A percentile compares a stretch with the other conserved stretches of the same genome.
These are phyloP conservation scores for Apis laboriosa DNA, from an alignment of 1,140 invertebrate species.

Conservation along the genomic window DNA sequence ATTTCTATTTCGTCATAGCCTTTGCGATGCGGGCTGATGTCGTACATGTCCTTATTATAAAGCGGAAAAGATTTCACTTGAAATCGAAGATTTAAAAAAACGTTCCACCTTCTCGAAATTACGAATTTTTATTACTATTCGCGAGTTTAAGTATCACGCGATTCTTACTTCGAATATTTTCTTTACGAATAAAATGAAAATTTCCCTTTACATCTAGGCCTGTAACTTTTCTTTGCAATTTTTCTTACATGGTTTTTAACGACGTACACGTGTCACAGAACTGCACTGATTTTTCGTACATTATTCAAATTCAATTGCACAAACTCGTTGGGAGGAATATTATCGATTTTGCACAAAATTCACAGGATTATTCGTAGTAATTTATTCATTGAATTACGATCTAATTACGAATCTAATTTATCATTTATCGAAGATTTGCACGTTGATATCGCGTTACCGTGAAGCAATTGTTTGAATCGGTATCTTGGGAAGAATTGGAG, in stretches of 20 bases:
- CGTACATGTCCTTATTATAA: constrained; percentile 25
- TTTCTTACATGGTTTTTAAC: background rate
- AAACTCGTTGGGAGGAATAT: background rate
- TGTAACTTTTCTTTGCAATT: background rate
- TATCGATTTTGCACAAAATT: background rate
- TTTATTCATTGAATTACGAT: background rate
- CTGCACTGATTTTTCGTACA: background rate
- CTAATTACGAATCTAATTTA: no score
- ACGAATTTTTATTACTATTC: background rate
- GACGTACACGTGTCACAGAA: constrained; percentile 1
- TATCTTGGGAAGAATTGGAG: background rate
- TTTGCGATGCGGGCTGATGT: constrained; percentile 36
- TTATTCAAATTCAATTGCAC: background rate
- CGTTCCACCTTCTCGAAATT: background rate
- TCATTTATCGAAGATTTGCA: background rate
- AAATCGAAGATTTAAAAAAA: background rate
- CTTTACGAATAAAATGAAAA: no score
- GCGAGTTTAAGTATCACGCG: background rate
- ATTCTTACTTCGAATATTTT: background rate
- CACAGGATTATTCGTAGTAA: background rate
- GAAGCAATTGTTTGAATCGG: background rate
- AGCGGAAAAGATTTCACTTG: constrained; percentile 17
- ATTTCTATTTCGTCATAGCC: background rate
- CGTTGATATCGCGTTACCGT: background rate
- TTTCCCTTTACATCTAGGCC: background rate